phyloP scores from a whole-genome alignment of 2,113 vertebrate genomes.

The Brachypteracias leptosomus region DNA sequence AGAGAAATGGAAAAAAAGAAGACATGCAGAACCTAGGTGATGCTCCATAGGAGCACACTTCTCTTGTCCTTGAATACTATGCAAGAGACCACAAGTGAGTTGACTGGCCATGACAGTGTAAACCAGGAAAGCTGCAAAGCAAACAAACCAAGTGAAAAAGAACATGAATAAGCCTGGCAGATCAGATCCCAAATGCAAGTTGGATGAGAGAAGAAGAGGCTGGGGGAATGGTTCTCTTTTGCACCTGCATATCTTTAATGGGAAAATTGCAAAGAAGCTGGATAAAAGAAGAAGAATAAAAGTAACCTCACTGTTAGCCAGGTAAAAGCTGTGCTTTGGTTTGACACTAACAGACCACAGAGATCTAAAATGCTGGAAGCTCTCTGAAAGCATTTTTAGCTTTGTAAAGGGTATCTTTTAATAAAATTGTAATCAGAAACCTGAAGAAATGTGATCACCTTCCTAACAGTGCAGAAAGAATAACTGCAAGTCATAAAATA shows the following conservation, averaged over 20 bases:
- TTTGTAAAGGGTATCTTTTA: not conserved
- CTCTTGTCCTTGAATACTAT: not conserved
- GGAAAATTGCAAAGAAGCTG: not conserved
- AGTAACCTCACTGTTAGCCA: not conserved
- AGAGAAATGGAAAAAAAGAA: not conserved
- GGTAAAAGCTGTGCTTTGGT: not conserved
- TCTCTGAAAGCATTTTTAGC: not conserved
- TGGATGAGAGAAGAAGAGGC: not conserved
- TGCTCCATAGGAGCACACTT: not conserved
- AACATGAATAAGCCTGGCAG: not conserved
- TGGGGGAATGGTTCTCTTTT: not conserved
- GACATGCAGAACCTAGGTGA: not conserved
- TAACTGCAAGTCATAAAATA: slow-evolving; percentile 3
- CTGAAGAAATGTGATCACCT: not conserved
- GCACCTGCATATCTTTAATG: not conserved
- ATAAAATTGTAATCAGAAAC: not conserved
- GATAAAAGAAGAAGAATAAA: not conserved
- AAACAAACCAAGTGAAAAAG: not conserved
- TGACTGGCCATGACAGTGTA: not conserved
- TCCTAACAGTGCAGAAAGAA: not conserved
- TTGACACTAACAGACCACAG: not conserved
- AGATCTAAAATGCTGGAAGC: not conserved
- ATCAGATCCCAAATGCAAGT: not conserved
- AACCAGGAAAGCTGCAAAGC: not conserved
- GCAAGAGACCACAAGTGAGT: not conserved